Conservation (phyloP, 35 echinoderm and acorn worm genomes). For the Ptychodera flava region DNA sequence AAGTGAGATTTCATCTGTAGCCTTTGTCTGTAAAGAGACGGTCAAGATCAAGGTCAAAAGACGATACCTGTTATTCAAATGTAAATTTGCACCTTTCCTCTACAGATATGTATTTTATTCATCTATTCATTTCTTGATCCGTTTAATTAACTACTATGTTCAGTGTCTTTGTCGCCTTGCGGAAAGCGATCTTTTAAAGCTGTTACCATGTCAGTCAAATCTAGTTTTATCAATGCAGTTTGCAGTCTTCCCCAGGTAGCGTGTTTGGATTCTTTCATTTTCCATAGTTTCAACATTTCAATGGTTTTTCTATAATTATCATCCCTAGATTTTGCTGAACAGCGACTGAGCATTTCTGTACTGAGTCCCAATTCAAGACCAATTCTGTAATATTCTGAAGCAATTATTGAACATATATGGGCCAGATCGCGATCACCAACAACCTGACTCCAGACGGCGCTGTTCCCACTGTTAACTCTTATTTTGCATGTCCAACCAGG, state of each 20-base stretch:
- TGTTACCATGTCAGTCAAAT: background rate
- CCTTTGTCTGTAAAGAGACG: no score
- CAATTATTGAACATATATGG: background rate
- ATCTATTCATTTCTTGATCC: no score
- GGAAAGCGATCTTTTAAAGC: no score
- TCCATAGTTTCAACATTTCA: background rate
- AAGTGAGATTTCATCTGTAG: no score
- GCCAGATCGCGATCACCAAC: background rate
- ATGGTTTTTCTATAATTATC: background rate
- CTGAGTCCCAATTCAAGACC: background rate
- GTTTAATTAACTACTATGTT: background rate
- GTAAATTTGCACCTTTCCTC: no score
- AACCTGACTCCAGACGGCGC: background rate
- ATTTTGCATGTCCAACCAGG: background rate
- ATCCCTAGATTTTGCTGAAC: background rate
- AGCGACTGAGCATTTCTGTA: background rate
- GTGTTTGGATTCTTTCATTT: background rate
- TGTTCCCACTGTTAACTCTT: background rate
- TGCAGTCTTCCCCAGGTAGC: background rate
- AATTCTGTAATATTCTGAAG: background rate
- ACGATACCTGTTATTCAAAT: no score
- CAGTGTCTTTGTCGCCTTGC: background rate
- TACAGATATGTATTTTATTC: no score
- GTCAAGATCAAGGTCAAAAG: no score
- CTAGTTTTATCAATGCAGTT: background rate